These are phyloP conservation scores for Drosophila fungiperda DNA, from an alignment of 2,888 invertebrate genomes.

Conservation along the genomic window DNA sequence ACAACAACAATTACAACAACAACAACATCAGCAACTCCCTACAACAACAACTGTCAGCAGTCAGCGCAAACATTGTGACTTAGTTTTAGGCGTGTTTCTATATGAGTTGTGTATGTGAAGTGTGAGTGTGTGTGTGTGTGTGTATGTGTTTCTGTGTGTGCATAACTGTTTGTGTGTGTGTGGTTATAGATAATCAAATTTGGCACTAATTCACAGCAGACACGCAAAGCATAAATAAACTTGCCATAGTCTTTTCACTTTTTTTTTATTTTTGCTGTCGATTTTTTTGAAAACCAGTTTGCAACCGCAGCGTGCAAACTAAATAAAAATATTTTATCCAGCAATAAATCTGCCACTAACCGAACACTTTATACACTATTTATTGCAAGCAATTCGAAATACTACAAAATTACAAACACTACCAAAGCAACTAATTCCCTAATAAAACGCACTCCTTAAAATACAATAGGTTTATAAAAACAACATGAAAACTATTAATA, in stretches of 20 bases:
- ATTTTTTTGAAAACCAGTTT: conserved; percentile 53
- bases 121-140: conserved; percentile 10
- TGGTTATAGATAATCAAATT: conserved; percentile 79
- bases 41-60: conserved; percentile 36
- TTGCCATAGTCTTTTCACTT: conserved; percentile 63
- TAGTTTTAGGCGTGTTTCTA: conserved; percentile 69
- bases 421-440: not conserved
- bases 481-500: not conserved
- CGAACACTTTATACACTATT: conserved; percentile 15
- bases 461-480: not conserved
- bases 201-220: conserved; percentile 80
- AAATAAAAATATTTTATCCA: conserved; percentile 34
- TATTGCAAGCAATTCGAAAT: not conserved
- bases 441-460: not conserved
- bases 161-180: conserved; percentile 42
- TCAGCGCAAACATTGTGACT: conserved; percentile 59
- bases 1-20: conserved; percentile 17
- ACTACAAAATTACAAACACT: not conserved
- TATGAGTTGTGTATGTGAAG: conserved; percentile 24
- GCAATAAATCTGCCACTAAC: not conserved
- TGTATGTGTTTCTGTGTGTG: conserved; percentile 31
- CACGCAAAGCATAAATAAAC: conserved; percentile 82
- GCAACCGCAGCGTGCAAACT: conserved; percentile 58
- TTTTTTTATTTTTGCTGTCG: conserved; percentile 30
- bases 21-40: conserved; percentile 34